Conservation (phyloP, 2,888 invertebrate genomes). For the Sipha maydis region DNA sequence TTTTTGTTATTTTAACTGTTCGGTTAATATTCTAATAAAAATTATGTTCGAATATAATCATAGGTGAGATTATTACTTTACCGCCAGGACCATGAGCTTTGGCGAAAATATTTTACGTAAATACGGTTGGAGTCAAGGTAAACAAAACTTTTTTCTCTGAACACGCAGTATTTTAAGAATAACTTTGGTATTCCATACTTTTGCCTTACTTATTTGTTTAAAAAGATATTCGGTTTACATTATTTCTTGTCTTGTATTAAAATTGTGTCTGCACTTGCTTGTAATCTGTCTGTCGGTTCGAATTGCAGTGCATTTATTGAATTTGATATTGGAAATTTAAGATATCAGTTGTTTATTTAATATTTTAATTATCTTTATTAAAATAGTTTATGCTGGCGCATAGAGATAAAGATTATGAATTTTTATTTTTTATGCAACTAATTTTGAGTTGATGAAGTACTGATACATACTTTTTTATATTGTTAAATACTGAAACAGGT, state of each 20-base stretch:
- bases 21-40: neutral
- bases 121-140: slow-evolving; percentile 64
- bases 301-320: neutral
- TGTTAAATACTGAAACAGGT: too few relatives aligned
- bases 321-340: slow-evolving; percentile 5
- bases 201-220: neutral
- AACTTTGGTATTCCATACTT: slow-evolving; percentile 4
- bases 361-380: neutral
- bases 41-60: slow-evolving; percentile 17
- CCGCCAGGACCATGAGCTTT: slow-evolving; percentile 61
- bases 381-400: neutral
- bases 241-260: neutral
- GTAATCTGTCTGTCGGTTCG: slow-evolving; percentile 53
- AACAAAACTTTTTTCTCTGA: slow-evolving; percentile 36
- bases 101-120: slow-evolving; percentile 63
- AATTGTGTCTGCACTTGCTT: slow-evolving; percentile 25
- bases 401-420: too few relatives aligned
- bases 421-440: too few relatives aligned
- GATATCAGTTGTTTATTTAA: slow-evolving; percentile 10
- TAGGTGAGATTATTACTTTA: slow-evolving; percentile 20
- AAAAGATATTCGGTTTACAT: neutral
- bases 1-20: neutral
- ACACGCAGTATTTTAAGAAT: neutral
- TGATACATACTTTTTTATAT: too few relatives aligned
- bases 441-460: too few relatives aligned